A percentile compares a stretch with the other conserved stretches of the same genome.
phyloP scores from a whole-genome alignment of 1,140 invertebrate species.

The Cepaea nemoralis region DNA sequence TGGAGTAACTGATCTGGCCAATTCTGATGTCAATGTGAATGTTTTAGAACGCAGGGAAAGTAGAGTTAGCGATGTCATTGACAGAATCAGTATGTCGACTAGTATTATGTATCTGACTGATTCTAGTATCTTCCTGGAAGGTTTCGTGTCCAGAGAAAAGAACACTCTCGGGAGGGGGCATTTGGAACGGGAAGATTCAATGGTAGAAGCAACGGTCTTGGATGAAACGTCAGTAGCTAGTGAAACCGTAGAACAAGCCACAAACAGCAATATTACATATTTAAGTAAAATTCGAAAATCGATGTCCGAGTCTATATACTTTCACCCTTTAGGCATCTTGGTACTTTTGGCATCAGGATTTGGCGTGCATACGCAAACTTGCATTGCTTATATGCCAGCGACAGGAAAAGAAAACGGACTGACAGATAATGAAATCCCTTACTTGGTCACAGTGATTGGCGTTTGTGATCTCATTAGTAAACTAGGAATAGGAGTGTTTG shows the following conservation, averaged over 20 bases:
- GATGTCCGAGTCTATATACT: background rate
- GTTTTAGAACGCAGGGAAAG: background rate
- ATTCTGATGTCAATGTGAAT: background rate
- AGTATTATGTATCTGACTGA: background rate
- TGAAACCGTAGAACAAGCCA: background rate
- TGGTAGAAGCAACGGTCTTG: background rate
- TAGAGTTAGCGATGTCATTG: background rate
- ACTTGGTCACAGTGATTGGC: background rate
- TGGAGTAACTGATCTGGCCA: too few relatives aligned
- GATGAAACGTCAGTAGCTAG: background rate
- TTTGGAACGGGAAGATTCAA: background rate
- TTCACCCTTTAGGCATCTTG: background rate
- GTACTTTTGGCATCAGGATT: conserved; percentile 7
- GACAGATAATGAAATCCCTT: background rate
- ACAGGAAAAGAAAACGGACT: conserved; percentile 20
- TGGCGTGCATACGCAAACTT: background rate
- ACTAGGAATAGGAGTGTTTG: conserved; percentile 5
- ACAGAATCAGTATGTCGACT: background rate
- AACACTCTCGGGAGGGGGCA: background rate
- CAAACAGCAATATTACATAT: background rate
- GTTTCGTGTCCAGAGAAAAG: background rate
- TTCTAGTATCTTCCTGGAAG: too few relatives aligned
- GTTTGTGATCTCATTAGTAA: conserved; percentile 15
- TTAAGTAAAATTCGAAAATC: background rate
- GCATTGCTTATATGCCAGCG: conserved; percentile 9